Percentiles rank a stretch among this genome's conserved stretches.
These are phyloP conservation scores for Yoshiicerus persimilis DNA, from an alignment of 1,140 invertebrate genomes.

Conservation along the genomic window DNA sequence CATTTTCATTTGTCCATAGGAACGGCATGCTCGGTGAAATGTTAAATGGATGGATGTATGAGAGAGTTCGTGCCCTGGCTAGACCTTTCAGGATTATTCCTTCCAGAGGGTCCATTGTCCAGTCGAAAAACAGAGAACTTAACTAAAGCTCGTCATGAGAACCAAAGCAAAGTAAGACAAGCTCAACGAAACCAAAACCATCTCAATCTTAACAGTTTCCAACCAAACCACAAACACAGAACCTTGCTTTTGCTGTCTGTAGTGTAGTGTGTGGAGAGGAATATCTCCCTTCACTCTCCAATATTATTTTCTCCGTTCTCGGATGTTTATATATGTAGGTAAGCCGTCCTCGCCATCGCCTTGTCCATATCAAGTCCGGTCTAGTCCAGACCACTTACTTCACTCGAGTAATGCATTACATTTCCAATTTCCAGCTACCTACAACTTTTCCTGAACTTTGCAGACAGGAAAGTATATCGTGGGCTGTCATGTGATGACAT, in stretches of 20 bases:
- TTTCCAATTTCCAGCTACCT: not conserved
- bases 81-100: constrained; percentile 41
- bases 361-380: no score
- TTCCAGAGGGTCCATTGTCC: constrained; percentile 39
- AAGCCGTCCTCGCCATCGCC: no score
- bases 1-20: not conserved
- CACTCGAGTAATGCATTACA: not conserved
- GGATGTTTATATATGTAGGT: no score
- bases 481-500: not conserved
- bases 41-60: constrained; percentile 27
- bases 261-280: not conserved
- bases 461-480: not conserved
- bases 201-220: constrained; percentile 43
- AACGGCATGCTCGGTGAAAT: constrained; percentile 8
- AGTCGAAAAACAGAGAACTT: constrained; percentile 23
- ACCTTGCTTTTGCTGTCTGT: not conserved
- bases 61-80: constrained; percentile 45
- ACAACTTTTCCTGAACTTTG: not conserved
- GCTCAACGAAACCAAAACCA: constrained; percentile 21
- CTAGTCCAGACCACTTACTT: not conserved
- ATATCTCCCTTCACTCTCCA: not conserved
- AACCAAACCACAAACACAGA: not conserved
- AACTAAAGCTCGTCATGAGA: constrained; percentile 41
- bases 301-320: not conserved
- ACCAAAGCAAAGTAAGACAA: not conserved